Percentiles rank a stretch among this genome's conserved stretches.
Conservation (phyloP, 2,113 vertebrate species). For the Poeciliopsis occidentalis region DNA sequence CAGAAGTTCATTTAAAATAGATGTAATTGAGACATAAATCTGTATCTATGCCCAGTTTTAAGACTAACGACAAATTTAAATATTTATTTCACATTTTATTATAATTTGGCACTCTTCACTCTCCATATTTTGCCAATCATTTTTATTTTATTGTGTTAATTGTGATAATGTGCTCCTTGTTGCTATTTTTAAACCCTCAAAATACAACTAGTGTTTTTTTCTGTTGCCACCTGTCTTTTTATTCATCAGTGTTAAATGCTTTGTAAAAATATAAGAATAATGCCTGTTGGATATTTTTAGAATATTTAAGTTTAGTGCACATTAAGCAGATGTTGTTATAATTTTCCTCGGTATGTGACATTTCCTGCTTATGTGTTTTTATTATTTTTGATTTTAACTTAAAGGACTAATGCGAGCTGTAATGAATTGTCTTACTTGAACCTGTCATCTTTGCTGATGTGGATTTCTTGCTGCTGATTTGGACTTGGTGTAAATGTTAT, state of each 20-base stretch:
- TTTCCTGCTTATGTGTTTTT: constrained; percentile 36
- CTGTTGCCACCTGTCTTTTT: constrained; percentile 24
- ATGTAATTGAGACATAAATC: no score
- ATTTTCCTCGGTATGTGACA: constrained; percentile 32
- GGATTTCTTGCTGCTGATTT: constrained; percentile 60
- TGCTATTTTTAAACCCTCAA: constrained; percentile 17
- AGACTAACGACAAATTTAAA: no score
- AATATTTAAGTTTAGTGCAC: constrained; percentile 65
- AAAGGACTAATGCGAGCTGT: constrained; percentile 54
- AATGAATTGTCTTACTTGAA: constrained; percentile 69
- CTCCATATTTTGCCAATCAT: neutral
- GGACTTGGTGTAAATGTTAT: constrained; percentile 35
- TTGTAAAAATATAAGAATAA: constrained; percentile 48
- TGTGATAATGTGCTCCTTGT: constrained; percentile 28
- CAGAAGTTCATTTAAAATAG: no score
- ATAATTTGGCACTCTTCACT: no score
- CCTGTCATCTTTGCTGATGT: constrained; percentile 46
- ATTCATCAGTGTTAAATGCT: constrained; percentile 72
- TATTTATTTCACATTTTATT: no score
- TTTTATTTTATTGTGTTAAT: constrained; percentile 44
- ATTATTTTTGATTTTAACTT: constrained; percentile 48
- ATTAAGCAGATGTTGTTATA: constrained; percentile 24
- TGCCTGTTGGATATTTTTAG: constrained; percentile 45
- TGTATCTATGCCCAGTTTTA: no score
- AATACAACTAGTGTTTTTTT: constrained; percentile 17